Evolutionary conservation across 2,113 vertebrate genomes (phyloP).

Genomic region (Saccopteryx leptura): DNA sequence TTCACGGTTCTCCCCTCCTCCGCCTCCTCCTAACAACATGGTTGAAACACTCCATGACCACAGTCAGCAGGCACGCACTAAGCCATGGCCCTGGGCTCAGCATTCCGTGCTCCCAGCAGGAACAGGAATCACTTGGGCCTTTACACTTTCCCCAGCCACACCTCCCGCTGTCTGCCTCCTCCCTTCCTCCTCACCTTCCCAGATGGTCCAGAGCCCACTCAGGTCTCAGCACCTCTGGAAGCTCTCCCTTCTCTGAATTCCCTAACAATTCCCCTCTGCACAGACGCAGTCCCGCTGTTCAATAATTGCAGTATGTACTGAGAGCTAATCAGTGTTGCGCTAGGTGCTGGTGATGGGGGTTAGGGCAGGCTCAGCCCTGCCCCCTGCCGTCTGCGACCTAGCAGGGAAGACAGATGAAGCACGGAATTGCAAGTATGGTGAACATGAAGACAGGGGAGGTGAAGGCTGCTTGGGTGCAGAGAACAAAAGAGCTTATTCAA

Average conservation of each 20-base stretch:
- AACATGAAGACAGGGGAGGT: background rate
- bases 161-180: too few relatives aligned
- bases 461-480: background rate
- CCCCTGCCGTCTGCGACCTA: background rate
- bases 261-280: background rate
- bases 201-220: too few relatives aligned
- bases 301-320: accelerated
- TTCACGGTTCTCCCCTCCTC: background rate
- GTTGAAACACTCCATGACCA: background rate
- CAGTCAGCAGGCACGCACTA: background rate
- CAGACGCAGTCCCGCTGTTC: background rate
- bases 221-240: background rate
- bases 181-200: background rate
- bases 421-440: background rate
- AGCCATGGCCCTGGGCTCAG: background rate
- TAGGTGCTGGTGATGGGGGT: background rate
- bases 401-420: background rate
- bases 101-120: background rate
- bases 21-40: background rate
- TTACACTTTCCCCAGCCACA: accelerated
- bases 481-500: background rate
- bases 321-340: background rate
- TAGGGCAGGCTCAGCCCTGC: background rate
- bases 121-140: too few relatives aligned
- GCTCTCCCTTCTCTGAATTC: background rate